Conservation (phyloP, 2,797 vertebrate genomes). For the Pangasius krempfi region DNA sequence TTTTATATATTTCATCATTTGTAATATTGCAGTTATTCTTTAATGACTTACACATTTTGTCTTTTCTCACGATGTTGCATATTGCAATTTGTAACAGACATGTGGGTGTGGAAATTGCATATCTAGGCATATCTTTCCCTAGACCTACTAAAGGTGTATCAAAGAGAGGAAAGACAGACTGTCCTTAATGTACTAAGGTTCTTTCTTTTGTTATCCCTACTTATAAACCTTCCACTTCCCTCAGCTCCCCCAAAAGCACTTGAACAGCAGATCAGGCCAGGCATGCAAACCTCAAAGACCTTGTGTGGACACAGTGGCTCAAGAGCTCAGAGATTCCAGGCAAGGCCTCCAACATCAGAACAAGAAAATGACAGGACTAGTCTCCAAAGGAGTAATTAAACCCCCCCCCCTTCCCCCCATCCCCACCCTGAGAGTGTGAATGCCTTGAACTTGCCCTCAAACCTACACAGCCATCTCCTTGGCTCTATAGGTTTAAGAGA, state of each 20-base stretch:
- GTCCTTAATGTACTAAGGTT: constrained; percentile 26
- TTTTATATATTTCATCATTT: neutral
- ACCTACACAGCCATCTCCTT: constrained; percentile 9
- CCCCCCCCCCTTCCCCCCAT: constrained; percentile 13
- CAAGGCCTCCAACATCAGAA: constrained; percentile 49
- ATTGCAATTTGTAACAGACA: neutral
- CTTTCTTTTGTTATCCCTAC: constrained; percentile 34
- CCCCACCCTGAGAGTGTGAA: constrained; percentile 33
- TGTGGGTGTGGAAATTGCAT: constrained; percentile 38
- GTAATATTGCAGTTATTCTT: neutral
- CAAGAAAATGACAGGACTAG: constrained; percentile 52
- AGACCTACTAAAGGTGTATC: constrained; percentile 35
- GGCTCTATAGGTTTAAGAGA: constrained; percentile 4
- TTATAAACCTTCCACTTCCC: constrained; percentile 17
- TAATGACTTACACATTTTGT: constrained; percentile 25
- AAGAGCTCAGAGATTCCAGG: constrained; percentile 48
- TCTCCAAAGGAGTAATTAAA: constrained; percentile 53
- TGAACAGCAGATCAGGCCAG: constrained; percentile 42
- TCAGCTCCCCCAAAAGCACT: constrained; percentile 36
- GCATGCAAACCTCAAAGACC: constrained; percentile 52
- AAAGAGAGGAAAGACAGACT: constrained; percentile 34
- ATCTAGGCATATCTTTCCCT: constrained; percentile 38
- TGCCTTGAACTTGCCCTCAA: constrained; percentile 46
- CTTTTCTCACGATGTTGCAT: constrained; percentile 47
- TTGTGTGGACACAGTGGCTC: constrained; percentile 50